A percentile compares a stretch with the other conserved stretches of the same genome.
phyloP scores from a whole-genome alignment of 2,888 invertebrate species.

The Steinernema hermaphroditum region DNA sequence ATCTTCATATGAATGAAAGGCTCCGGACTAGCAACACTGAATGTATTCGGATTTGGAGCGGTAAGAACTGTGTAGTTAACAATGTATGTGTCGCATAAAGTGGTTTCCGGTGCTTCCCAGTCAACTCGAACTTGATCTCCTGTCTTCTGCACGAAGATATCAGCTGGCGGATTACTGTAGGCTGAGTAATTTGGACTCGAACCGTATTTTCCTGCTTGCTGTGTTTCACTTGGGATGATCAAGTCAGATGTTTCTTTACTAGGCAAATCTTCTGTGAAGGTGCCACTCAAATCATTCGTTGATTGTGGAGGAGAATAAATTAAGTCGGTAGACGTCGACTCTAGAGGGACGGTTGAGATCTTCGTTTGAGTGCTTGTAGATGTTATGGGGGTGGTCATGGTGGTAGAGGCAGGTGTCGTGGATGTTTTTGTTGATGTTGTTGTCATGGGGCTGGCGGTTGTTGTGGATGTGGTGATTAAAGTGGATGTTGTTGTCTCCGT shows the following conservation, averaged over 20 bases:
- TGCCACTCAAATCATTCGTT: not conserved
- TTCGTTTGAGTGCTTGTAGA: slow-evolving; percentile 1
- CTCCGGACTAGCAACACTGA: slow-evolving; percentile 40
- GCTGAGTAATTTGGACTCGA: slow-evolving; percentile 4
- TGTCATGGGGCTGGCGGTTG: not conserved
- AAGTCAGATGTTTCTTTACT: not conserved
- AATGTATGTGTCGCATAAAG: slow-evolving; percentile 60
- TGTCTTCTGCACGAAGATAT: slow-evolving; percentile 18
- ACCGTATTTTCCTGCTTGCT: not conserved
- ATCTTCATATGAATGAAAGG: slow-evolving; percentile 43
- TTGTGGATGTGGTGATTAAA: slow-evolving; percentile 27
- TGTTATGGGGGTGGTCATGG: slow-evolving; percentile 22
- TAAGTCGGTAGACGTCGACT: slow-evolving; percentile 15
- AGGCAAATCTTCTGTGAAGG: not conserved
- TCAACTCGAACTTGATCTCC: slow-evolving; percentile 45
- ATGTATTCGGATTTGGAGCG: slow-evolving; percentile 45
- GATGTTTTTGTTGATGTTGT: slow-evolving; percentile 25
- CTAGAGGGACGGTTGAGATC: not conserved
- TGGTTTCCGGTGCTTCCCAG: slow-evolving; percentile 57
- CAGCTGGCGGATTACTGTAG: slow-evolving; percentile 16
- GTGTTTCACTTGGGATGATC: not conserved
- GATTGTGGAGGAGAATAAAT: slow-evolving; percentile 28
- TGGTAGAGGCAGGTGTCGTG: slow-evolving; percentile 1
- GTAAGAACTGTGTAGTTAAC: slow-evolving; percentile 61
- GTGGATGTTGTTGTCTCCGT: slow-evolving; percentile 20